Evolutionary conservation across 2,888 invertebrate genomes (phyloP).

Genomic region (Epistrophella euchroma): DNA sequence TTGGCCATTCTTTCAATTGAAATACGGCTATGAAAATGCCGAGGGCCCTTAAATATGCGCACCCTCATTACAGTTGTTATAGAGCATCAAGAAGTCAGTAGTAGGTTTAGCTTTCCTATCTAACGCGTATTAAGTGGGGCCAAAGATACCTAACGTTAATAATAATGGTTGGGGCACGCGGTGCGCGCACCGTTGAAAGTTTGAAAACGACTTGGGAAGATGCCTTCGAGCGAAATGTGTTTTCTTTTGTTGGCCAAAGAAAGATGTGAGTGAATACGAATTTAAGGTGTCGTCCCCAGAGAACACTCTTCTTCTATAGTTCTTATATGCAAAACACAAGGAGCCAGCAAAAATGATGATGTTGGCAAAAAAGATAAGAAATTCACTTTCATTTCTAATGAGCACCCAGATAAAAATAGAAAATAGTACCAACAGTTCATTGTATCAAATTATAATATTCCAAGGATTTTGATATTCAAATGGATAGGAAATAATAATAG

Average conservation of each 20-base stretch:
- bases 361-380: constrained; percentile 64
- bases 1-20: constrained; percentile 35
- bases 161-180: background rate
- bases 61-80: constrained; percentile 29
- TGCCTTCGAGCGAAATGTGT: constrained; percentile 52
- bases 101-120: background rate
- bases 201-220: constrained; percentile 60
- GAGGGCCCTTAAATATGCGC: constrained; percentile 28
- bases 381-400: constrained; percentile 69
- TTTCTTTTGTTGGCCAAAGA: constrained; percentile 50
- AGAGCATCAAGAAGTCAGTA: constrained; percentile 6
- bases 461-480: constrained; percentile 12
- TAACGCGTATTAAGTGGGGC: constrained; percentile 42
- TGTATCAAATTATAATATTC: constrained; percentile 48
- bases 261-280: constrained; percentile 52
- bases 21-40: constrained; percentile 36
- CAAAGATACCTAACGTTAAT: constrained; percentile 44
- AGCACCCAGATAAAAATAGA: constrained; percentile 57
- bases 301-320: background rate
- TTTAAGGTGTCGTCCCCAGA: constrained; percentile 23
- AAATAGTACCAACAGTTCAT: constrained; percentile 18
- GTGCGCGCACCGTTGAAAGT: constrained; percentile 1
- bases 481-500: background rate
- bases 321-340: background rate
- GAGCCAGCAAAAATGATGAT: constrained; percentile 15